Conservation (phyloP, 2,113 vertebrate species). For the Eublepharis macularius region DNA sequence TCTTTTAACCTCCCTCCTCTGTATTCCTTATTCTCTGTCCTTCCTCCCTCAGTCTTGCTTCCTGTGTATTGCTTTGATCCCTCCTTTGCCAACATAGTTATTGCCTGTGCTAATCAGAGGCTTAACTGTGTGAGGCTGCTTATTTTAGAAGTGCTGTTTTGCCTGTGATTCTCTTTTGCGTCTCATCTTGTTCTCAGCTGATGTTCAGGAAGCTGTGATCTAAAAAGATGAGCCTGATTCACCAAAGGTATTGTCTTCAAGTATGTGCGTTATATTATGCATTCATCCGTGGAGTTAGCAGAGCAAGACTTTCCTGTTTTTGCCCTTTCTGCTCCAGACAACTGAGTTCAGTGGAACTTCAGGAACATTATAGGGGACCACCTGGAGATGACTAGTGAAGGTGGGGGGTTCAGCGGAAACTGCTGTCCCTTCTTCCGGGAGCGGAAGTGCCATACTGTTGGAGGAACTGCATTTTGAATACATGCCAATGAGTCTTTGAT, state of each 20-base stretch:
- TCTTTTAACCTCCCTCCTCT: not conserved
- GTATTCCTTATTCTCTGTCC: not conserved
- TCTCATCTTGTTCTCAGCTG: constrained; percentile 23
- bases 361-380: too few relatives aligned
- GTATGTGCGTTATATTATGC: not conserved
- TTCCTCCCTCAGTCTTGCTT: not conserved
- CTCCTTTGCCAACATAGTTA: not conserved
- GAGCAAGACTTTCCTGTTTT: too few relatives aligned
- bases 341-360: too few relatives aligned
- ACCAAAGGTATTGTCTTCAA: not conserved
- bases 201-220: constrained; percentile 1
- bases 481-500: too few relatives aligned
- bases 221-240: not conserved
- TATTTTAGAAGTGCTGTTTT: constrained; percentile 41
- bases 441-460: too few relatives aligned
- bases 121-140: constrained; percentile 19
- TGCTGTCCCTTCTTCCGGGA: too few relatives aligned
- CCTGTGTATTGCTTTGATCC: not conserved
- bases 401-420: too few relatives aligned
- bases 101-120: constrained; percentile 15
- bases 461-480: too few relatives aligned
- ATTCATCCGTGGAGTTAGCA: too few relatives aligned
- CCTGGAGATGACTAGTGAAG: too few relatives aligned
- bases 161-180: constrained; percentile 12
- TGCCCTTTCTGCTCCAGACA: too few relatives aligned